Percentiles rank a stretch among this genome's conserved stretches.
Evolutionary conservation across 2,888 invertebrate genomes (phyloP).

Genomic region (Cephus nigrinus): DNA sequence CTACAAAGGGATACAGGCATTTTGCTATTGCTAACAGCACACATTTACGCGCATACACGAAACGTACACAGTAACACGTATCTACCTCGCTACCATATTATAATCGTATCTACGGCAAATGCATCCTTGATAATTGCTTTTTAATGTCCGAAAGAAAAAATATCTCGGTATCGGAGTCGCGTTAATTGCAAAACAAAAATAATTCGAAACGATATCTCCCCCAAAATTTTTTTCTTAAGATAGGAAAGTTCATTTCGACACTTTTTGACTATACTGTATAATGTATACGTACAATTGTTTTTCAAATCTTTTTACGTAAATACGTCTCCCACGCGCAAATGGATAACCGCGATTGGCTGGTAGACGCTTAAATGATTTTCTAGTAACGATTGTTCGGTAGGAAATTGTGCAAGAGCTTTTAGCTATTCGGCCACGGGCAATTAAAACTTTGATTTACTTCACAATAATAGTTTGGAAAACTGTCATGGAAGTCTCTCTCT

Average conservation of each 20-base stretch:
- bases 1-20: neutral
- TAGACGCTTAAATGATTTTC: neutral
- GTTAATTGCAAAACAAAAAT: neutral
- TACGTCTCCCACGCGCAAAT: neutral
- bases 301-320: neutral
- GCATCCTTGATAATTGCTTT: neutral
- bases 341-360: neutral
- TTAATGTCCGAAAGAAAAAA: neutral
- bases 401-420: neutral
- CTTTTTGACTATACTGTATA: neutral
- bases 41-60: neutral
- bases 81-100: neutral
- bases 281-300: neutral
- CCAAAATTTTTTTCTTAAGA: too few relatives aligned
- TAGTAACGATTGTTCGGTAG: neutral
- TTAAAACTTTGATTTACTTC: neutral
- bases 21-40: neutral
- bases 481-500: neutral
- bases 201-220: neutral
- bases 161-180: neutral
- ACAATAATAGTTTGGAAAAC: neutral
- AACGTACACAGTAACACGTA: neutral
- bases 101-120: neutral
- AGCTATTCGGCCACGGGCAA: neutral
- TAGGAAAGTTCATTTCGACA: too few relatives aligned